These are phyloP conservation scores for Byasa hedistus DNA, from an alignment of 2,888 invertebrate genomes.

Conservation along the genomic window DNA sequence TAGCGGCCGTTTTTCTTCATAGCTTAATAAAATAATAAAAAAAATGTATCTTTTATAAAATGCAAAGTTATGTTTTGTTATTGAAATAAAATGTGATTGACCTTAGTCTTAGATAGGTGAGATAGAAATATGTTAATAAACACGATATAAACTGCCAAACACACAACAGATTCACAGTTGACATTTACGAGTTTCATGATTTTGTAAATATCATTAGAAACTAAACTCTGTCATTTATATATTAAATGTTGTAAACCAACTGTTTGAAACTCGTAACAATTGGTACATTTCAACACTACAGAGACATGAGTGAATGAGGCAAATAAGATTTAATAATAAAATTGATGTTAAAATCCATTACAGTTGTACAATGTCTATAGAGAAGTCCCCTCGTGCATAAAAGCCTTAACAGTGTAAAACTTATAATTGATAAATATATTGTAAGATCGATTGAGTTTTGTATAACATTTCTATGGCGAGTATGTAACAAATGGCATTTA, in stretches of 20 bases:
- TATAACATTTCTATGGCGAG: slow-evolving; percentile 74
- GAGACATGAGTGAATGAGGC: slow-evolving; percentile 2
- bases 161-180: slow-evolving; percentile 33
- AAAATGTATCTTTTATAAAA: slow-evolving; percentile 77
- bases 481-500: slow-evolving; percentile 69
- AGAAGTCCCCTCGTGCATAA: slow-evolving; percentile 41
- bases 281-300: slow-evolving; percentile 10
- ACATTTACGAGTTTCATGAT: slow-evolving; percentile 40
- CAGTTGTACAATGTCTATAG: slow-evolving; percentile 35
- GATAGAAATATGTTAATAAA: slow-evolving; percentile 42
- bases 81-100: slow-evolving; percentile 71
- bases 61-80: slow-evolving; percentile 69
- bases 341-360: slow-evolving; percentile 20
- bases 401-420: slow-evolving; percentile 46
- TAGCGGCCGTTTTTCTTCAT: slow-evolving; percentile 63
- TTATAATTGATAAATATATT: slow-evolving; percentile 56
- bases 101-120: slow-evolving; percentile 67
- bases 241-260: slow-evolving; percentile 20
- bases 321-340: slow-evolving; percentile 1
- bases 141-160: slow-evolving; percentile 43
- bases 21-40: slow-evolving; percentile 64
- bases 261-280: slow-evolving; percentile 36
- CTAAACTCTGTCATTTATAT: slow-evolving; percentile 33
- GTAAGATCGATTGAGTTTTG: slow-evolving; percentile 72
- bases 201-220: slow-evolving; percentile 43